Evolutionary conservation across 2,113 vertebrate genomes (phyloP), one percentile per base, ranked within the genome.

Genomic region (Mellivora capensis): DNA sequence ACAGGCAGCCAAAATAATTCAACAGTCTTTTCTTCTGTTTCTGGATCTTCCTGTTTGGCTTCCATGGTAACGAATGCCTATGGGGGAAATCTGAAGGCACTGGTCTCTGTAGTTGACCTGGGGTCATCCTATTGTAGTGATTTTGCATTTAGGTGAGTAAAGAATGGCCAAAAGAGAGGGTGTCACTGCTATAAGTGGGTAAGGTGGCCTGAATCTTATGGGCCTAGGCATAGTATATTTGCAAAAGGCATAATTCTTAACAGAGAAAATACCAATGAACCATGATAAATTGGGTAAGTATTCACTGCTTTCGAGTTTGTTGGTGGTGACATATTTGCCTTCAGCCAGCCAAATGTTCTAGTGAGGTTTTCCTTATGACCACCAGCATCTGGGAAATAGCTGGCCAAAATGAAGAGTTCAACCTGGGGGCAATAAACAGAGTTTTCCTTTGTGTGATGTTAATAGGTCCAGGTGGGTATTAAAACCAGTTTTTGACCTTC

Each of bases 401-500:
- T 39, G 79, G 96, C 87, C 34, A 29, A 57, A 34, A 79, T 1
- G 21, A 93, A 96, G 87, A 76, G 87, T 86, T 92, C 95, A 92
- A 49, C 34, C 31, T 1, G 7, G 18, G 91, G 93, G 49, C 94
- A 84, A 87, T 42, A 49, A 76, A 90, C 91, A 97, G 29, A 62
- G 86, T 87, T 97, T 95, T 72, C 96, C 95, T 94, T 47, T 91
- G 79, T 82, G 91, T 69, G 64, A 94, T 54, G 37, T n/a, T 87
- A 84, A 96, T 0, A 95, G 74, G 52, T 7, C 52, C 54, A 90
- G 54, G 81, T 86, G 62, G 62, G 39, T 61, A 23, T 42, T 37
- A 80, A 90, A 91, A 83, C 12, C 31, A 62, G 74, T 85, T 88
- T 92, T 44, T 92, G 39, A 93, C 57, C 14, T 82, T 49, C 4